phyloP scores from a whole-genome alignment of 1,140 invertebrate species.

The Ctenoplectra terminalis region DNA sequence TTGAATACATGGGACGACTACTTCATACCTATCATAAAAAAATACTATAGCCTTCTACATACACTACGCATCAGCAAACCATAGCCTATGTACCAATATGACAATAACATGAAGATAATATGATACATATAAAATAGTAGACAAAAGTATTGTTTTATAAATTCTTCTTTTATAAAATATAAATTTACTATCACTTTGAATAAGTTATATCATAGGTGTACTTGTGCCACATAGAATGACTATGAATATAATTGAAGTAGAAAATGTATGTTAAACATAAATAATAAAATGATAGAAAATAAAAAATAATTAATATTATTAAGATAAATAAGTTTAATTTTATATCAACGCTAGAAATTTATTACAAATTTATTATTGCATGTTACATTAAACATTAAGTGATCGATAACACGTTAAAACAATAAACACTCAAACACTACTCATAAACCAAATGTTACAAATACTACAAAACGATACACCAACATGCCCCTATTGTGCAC shows the following conservation, averaged over 20 bases:
- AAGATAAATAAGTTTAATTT: conserved; percentile 6
- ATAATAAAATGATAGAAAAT: conserved; percentile 1
- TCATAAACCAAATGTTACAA: conserved; percentile 15
- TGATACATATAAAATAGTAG: conserved; percentile 36
- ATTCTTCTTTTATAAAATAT: conserved; percentile 4
- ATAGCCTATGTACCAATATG: conserved; percentile 85
- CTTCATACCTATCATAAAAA: conserved; percentile 93
- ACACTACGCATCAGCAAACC: conserved; percentile 86
- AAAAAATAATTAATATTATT: background rate
- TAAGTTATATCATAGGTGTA: background rate
- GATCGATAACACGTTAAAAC: conserved; percentile 26
- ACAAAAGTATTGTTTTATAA: conserved; percentile 21
- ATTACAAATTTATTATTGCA: background rate
- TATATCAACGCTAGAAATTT: conserved; percentile 5
- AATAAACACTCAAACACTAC: conserved; percentile 37
- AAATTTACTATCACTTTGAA: background rate
- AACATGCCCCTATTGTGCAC: conserved; percentile 49
- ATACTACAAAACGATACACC: background rate
- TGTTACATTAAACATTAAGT: conserved; percentile 20
- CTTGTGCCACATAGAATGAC: background rate
- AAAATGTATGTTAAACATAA: conserved; percentile 7
- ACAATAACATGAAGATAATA: conserved; percentile 2
- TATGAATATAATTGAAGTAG: background rate
- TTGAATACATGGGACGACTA: conserved; percentile 88
- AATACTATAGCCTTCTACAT: conserved; percentile 88